Conservation (phyloP, 1,140 invertebrate genomes). For the Thrips palmi region DNA sequence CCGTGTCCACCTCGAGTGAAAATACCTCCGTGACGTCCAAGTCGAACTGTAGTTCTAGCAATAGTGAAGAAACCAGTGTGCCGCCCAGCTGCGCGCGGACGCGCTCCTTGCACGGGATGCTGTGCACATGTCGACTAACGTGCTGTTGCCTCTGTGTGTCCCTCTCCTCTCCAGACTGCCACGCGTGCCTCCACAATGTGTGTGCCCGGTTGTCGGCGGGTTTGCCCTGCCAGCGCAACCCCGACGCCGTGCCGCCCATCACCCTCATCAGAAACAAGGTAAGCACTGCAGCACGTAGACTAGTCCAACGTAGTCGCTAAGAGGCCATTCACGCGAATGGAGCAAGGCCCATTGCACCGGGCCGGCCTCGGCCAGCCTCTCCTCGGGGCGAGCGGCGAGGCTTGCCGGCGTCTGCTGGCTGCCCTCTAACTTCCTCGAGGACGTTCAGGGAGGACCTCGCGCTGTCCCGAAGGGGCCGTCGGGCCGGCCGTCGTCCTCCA, state of each 20-base stretch:
- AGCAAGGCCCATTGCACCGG: too few relatives aligned
- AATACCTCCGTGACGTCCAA: conserved; percentile 10
- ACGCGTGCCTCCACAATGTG: conserved; percentile 42
- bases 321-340: too few relatives aligned
- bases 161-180: conserved; percentile 41
- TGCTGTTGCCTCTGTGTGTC: conserved; percentile 42
- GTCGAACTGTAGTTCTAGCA: conserved; percentile 2
- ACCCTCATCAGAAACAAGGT: conserved; percentile 35
- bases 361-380: too few relatives aligned
- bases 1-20: conserved; percentile 10
- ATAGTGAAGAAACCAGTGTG: too few relatives aligned
- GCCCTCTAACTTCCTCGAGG: too few relatives aligned
- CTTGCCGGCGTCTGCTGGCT: too few relatives aligned
- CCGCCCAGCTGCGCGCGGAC: conserved; percentile 27
- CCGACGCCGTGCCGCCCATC: conserved; percentile 28
- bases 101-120: conserved; percentile 29
- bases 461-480: too few relatives aligned
- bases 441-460: too few relatives aligned
- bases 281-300: conserved; percentile 17
- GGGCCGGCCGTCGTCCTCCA: too few relatives aligned
- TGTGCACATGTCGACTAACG: conserved; percentile 28
- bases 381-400: too few relatives aligned
- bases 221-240: conserved; percentile 34
- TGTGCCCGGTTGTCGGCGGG: conserved; percentile 32
- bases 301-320: too few relatives aligned